Base-by-base conservation (phyloP, 53 echinoderm and acorn worm species). In the Antedon mediterranea region DNA sequence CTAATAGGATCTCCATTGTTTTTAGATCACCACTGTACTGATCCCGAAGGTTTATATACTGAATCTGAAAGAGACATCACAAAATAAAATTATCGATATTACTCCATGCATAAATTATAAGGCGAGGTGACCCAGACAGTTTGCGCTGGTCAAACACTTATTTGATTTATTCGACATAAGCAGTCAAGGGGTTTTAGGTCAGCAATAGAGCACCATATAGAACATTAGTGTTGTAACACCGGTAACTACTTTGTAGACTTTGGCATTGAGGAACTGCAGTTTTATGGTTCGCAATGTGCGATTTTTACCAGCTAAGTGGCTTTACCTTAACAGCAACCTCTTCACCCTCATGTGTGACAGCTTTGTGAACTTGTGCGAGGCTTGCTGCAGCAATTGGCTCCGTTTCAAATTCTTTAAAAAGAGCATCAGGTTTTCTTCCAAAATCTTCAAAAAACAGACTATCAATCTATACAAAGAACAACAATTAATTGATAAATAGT, bases 1-100 rank as follows among this genome's bases (percentile, higher is more conserved):
- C 80, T 30, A 97, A 44, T 71, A 97, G 82, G 20, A 97, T 86
- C 79, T 86, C 85, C n/a, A 97, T 42, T 1, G 98, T 97, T 81
- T 81, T 87, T 26, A 97, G 77, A 76, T 97, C 98, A n/a, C 98
- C 98, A 20, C 74, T 71, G 81, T 97, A 97, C 42, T 91, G 92
- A 43, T 97, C 98, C 71, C 98, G 74, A 29, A 97, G 81, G 71
- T 97, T 91, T 71, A 97, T 97, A 80, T 97, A 97, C 75, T 97
- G 98, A 0, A 97, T 88, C 98, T 97, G 80, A 3, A 71, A 79
- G n/a, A 71, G 23, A 13, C 3, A 26, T 57, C 37, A 37, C 4
- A 11, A 37, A 37, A 37, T 37, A 37, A 37, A 37, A 37, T 11
- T n/a, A n/a, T n/a, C n/a, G n/a, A n/a, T n/a, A n/a, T n/a, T n/a